Evolutionary conservation across 2,113 vertebrate species (phyloP).

Genomic region (Bubo blakistoni): DNA sequence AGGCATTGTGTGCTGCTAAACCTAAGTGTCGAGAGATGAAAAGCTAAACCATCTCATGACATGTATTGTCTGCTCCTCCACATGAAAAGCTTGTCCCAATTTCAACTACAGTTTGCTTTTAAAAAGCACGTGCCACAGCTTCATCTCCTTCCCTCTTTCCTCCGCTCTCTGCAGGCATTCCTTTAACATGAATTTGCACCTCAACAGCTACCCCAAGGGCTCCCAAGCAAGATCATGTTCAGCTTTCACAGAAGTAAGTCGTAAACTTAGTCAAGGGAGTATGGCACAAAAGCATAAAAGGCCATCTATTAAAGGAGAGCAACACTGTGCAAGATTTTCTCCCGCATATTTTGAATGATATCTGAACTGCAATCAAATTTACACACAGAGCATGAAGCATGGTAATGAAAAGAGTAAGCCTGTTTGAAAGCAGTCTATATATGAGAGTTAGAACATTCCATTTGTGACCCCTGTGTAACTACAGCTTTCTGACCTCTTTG

Average conservation of each 20-base stretch:
- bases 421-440: neutral
- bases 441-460: neutral
- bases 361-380: neutral
- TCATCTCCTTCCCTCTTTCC: neutral
- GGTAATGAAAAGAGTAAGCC: neutral
- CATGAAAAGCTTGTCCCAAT: neutral
- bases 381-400: neutral
- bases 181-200: neutral
- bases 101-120: neutral
- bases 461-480: neutral
- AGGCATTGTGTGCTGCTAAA: neutral
- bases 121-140: neutral
- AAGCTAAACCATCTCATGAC: neutral
- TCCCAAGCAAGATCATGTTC: neutral
- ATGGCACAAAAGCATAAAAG: neutral
- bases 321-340: neutral
- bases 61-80: neutral
- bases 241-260: neutral
- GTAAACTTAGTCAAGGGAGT: neutral
- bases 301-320: neutral
- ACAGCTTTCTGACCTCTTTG: neutral
- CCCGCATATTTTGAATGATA: neutral
- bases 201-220: neutral
- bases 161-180: neutral
- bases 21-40: neutral